These are phyloP conservation scores for Gymnothorax javanicus DNA, from an alignment of 2,797 vertebrate species.

Conservation along the genomic window DNA sequence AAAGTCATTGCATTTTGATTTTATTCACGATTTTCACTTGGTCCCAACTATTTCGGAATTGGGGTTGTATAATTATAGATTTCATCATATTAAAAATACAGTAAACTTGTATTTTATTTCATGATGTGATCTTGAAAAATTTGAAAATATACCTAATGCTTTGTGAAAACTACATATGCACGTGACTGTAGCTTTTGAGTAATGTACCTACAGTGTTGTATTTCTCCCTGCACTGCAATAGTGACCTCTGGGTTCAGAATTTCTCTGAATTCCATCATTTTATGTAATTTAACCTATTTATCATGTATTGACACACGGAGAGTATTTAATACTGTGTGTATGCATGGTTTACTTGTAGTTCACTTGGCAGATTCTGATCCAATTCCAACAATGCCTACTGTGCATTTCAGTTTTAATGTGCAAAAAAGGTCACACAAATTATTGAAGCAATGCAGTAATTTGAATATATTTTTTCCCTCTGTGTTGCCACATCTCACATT, in stretches of 20 bases:
- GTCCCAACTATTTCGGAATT: no score
- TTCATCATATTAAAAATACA: no score
- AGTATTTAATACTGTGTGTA: background rate
- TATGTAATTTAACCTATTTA: conserved; percentile 9
- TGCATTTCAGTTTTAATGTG: background rate
- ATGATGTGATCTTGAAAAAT: no score
- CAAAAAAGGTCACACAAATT: background rate
- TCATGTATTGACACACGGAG: background rate
- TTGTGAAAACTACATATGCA: no score
- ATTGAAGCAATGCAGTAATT: background rate
- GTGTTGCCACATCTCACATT: background rate
- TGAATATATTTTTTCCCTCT: background rate
- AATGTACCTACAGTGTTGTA: no score
- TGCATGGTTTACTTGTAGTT: background rate
- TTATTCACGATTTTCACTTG: no score
- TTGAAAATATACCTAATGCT: no score
- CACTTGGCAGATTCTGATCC: background rate
- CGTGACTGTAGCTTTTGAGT: background rate
- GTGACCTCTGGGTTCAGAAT: background rate
- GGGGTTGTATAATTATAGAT: no score
- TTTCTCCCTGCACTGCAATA: background rate
- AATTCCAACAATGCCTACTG: background rate
- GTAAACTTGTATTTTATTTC: no score
- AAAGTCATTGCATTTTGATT: no score
- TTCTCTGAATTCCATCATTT: background rate